These are phyloP conservation scores for Frankliniella fusca DNA, from an alignment of 2,888 invertebrate genomes.

Conservation along the genomic window DNA sequence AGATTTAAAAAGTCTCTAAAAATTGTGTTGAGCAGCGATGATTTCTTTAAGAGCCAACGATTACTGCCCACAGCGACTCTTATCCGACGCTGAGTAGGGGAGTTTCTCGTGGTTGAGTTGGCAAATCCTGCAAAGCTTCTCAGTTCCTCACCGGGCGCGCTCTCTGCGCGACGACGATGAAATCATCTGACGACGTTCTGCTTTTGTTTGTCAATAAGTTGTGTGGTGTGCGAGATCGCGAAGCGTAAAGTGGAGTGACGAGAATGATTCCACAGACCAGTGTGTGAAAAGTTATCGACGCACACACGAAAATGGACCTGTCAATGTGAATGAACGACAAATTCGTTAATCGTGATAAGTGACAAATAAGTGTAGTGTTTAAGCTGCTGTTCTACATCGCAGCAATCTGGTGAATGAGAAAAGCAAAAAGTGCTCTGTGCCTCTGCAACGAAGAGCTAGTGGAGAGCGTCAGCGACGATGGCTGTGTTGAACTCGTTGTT, in stretches of 20 bases:
- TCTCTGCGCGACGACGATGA: neutral
- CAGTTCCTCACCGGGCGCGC: neutral
- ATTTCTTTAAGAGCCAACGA: too few relatives aligned
- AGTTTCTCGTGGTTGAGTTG: neutral
- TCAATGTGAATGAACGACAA: neutral
- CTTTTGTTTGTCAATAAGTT: conserved; percentile 26
- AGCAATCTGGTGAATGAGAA: neutral
- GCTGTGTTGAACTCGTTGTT: conserved; percentile 6
- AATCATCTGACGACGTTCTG: conserved; percentile 19
- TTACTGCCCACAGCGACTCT: too few relatives aligned
- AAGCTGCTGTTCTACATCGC: neutral
- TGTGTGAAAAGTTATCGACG: conserved; percentile 16
- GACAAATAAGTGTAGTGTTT: neutral
- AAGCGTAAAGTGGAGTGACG: conserved; percentile 22
- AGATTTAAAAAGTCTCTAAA: too few relatives aligned
- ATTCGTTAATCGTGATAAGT: neutral
- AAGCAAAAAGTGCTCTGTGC: neutral
- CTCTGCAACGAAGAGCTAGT: neutral
- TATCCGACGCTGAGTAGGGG: neutral
- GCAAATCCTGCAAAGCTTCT: neutral
- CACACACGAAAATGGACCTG: neutral
- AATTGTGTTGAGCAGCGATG: too few relatives aligned
- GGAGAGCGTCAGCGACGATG: neutral
- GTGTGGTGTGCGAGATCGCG: conserved; percentile 25
- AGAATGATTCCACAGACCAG: conserved; percentile 22